Conservation (phyloP, 2,888 invertebrate genomes). For the Agrochola lota region DNA sequence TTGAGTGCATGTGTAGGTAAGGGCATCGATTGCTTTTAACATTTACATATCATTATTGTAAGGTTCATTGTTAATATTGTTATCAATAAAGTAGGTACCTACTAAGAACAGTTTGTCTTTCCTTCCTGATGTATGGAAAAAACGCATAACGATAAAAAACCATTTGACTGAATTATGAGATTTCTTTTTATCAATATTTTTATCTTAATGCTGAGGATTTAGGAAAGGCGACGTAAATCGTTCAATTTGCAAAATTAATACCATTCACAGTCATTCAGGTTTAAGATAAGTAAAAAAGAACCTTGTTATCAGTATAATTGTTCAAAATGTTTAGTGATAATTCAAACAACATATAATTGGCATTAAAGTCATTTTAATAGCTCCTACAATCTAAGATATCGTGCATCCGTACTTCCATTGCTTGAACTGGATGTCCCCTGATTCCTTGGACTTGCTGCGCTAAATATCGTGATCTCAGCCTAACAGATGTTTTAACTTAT, state of each 20-base stretch:
- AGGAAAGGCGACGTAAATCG: not conserved
- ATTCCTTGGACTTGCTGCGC: too few species aligned
- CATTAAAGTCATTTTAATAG: not conserved
- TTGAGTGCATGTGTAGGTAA: too few species aligned
- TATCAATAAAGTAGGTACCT: not conserved
- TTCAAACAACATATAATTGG: not conserved
- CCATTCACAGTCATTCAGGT: not conserved
- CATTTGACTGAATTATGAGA: slow-evolving; percentile 3
- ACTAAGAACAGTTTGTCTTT: not conserved
- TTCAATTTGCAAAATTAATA: slow-evolving; percentile 7
- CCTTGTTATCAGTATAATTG: slow-evolving; percentile 5
- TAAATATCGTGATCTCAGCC: not conserved
- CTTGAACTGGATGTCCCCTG: not conserved
- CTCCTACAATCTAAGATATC: not conserved
- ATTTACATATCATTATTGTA: too few species aligned
- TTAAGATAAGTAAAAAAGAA: slow-evolving; percentile 17
- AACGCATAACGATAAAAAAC: not conserved
- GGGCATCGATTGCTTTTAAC: too few species aligned
- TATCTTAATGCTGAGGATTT: slow-evolving; percentile 9
- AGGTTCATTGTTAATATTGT: not conserved
- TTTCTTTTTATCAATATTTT: slow-evolving; percentile 19
- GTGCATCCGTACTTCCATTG: not conserved
- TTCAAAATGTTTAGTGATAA: slow-evolving; percentile 9
- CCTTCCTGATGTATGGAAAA: not conserved
- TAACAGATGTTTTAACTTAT: not conserved